Conservation (phyloP, 2,113 vertebrate species). For the Pholis gunnellus region DNA sequence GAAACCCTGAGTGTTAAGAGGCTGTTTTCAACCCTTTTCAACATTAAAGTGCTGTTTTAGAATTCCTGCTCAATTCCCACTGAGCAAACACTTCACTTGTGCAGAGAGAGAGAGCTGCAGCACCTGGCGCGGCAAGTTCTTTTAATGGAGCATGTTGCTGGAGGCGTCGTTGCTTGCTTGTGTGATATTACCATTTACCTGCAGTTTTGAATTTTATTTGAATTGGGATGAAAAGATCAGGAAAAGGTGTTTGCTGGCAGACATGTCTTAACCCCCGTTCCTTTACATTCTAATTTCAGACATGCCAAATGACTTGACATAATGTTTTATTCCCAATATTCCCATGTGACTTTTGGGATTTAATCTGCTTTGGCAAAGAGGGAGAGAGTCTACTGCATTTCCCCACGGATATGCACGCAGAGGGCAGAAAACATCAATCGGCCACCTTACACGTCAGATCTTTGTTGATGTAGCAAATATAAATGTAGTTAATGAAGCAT, state of each 20-base stretch:
- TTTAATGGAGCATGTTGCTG: constrained; percentile 78
- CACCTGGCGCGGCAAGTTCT: constrained; percentile 74
- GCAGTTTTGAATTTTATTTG: constrained; percentile 83
- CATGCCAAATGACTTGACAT: constrained; percentile 75
- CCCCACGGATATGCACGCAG: constrained; percentile 79
- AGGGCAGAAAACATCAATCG: constrained; percentile 80
- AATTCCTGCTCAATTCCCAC: constrained; percentile 72
- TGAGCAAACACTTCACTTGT: constrained; percentile 76
- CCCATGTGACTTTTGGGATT: constrained; percentile 74
- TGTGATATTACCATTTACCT: constrained; percentile 84
- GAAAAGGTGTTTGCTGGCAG: constrained; percentile 65
- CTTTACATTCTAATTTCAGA: constrained; percentile 70
- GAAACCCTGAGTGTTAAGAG: constrained; percentile 26
- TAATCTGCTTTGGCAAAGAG: constrained; percentile 64
- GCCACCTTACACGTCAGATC: constrained; percentile 57
- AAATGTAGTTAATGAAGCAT: constrained; percentile 57
- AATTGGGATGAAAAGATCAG: constrained; percentile 82
- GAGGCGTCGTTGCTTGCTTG: constrained; percentile 78
- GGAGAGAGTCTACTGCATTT: constrained; percentile 57
- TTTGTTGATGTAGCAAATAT: constrained; percentile 68
- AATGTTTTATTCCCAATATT: constrained; percentile 67
- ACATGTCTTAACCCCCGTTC: constrained; percentile 66
- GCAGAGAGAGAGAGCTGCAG: constrained; percentile 64
- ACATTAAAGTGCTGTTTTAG: constrained; percentile 73
- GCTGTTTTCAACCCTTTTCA: constrained; percentile 40